phyloP scores from a whole-genome alignment of 2,797 vertebrate species.

The Poecilia picta region DNA sequence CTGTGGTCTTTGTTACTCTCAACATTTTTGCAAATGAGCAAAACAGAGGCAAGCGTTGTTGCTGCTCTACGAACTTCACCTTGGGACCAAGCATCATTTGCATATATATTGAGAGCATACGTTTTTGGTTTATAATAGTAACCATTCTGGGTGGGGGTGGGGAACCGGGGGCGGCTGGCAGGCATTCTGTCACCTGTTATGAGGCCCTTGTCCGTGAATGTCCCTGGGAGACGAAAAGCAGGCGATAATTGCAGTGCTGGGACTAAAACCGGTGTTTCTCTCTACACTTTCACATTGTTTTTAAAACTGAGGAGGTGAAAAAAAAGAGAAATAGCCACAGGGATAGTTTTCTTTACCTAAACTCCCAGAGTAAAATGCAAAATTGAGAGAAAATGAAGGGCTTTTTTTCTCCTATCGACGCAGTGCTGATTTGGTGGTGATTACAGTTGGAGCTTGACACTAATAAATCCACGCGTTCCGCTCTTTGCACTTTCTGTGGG shows the following conservation, averaged over 20 bases:
- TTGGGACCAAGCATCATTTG: slow-evolving; percentile 85
- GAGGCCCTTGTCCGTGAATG: slow-evolving; percentile 80
- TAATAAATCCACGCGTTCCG: slow-evolving; percentile 71
- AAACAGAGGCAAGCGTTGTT: slow-evolving; percentile 79
- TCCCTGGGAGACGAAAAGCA: slow-evolving; percentile 77
- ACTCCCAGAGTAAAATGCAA: slow-evolving; percentile 36
- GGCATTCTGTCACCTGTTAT: slow-evolving; percentile 83
- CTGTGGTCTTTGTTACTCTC: slow-evolving; percentile 82
- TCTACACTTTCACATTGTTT: slow-evolving; percentile 61
- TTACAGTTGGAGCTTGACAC: slow-evolving; percentile 57
- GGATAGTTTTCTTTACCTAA: slow-evolving; percentile 28
- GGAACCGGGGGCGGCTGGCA: slow-evolving; percentile 75
- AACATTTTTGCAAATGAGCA: slow-evolving; percentile 85
- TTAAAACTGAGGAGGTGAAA: slow-evolving; percentile 55
- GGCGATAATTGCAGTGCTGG: slow-evolving; percentile 80
- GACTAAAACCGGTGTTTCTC: slow-evolving; percentile 76
- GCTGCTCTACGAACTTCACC: slow-evolving; percentile 81
- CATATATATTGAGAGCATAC: slow-evolving; percentile 93
- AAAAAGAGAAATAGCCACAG: slow-evolving; percentile 55
- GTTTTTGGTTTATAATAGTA: slow-evolving; percentile 88
- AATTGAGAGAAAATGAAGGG: slow-evolving; percentile 58
- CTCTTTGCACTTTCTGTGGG: slow-evolving; percentile 60
- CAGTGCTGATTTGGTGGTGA: slow-evolving; percentile 65
- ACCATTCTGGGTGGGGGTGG: slow-evolving; percentile 74
- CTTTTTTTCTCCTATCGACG: slow-evolving; percentile 35